A percentile compares a stretch with the other conserved stretches of the same genome.
Evolutionary conservation across 92 coral and sea anemone species (phyloP).

Genomic region (Zoanthus sansibaricus): DNA sequence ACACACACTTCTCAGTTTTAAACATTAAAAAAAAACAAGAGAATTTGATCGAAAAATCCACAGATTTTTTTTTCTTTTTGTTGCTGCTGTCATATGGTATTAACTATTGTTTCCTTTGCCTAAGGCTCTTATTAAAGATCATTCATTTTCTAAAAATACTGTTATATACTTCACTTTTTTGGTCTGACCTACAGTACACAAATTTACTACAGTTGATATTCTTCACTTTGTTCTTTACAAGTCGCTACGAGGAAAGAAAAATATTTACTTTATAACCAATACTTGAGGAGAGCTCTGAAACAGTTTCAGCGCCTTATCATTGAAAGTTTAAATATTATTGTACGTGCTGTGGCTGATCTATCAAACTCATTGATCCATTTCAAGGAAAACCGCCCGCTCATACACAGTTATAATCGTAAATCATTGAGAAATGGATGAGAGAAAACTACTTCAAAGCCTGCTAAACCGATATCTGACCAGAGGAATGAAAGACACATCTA

Average conservation of each 20-base stretch:
- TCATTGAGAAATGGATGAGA: not conserved
- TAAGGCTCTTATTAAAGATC: not conserved
- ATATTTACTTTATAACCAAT: not conserved
- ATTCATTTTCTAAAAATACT: not conserved
- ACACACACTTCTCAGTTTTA: no score
- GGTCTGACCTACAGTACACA: not conserved
- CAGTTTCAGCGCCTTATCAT: constrained; percentile 9
- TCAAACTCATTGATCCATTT: not conserved
- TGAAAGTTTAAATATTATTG: not conserved
- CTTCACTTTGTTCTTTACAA: not conserved
- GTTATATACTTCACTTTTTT: not conserved
- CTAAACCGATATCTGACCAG: not conserved
- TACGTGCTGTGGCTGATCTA: not conserved
- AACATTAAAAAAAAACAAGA: not conserved
- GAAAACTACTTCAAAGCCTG: not conserved
- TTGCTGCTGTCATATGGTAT: not conserved
- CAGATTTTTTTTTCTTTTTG: not conserved
- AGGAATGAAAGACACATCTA: not conserved
- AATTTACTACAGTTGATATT: not conserved
- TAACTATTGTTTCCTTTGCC: not conserved
- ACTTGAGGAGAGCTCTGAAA: not conserved
- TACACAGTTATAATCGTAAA: not conserved
- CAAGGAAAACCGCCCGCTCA: not conserved
- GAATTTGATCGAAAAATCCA: not conserved
- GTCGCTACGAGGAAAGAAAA: not conserved